phyloP scores from a whole-genome alignment of 2,113 vertebrate species.

The Salvelinus alpinus region DNA sequence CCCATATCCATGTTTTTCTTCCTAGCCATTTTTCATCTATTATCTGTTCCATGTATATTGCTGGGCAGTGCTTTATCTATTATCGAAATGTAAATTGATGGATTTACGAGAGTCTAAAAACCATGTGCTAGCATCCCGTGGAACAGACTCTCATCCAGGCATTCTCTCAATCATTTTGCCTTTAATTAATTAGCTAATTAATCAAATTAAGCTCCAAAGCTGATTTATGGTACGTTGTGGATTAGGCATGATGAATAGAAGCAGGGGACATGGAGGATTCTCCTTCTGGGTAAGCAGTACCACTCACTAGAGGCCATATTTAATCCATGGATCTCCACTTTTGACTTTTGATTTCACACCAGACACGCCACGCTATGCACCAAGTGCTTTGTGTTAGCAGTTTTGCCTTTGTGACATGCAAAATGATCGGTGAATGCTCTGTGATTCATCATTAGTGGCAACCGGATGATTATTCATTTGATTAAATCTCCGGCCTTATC shows the following conservation, averaged over 20 bases:
- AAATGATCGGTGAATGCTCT: slow-evolving; percentile 42
- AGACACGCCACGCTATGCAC: neutral
- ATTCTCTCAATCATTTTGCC: slow-evolving; percentile 34
- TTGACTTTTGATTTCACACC: neutral
- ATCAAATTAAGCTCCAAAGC: slow-evolving; percentile 51
- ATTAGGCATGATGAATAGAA: slow-evolving; percentile 45
- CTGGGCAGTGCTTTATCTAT: neutral
- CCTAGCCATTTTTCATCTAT: slow-evolving; percentile 1
- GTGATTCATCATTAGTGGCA: slow-evolving; percentile 42
- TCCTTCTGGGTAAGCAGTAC: slow-evolving; percentile 1
- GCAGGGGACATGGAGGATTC: neutral
- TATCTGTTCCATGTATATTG: neutral
- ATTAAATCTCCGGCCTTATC: slow-evolving; percentile 48
- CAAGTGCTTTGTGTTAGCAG: neutral
- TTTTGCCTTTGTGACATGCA: slow-evolving; percentile 43
- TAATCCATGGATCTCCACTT: slow-evolving; percentile 1
- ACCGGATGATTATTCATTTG: slow-evolving; percentile 47
- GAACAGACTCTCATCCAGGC: slow-evolving; percentile 5
- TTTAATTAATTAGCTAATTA: slow-evolving; percentile 59
- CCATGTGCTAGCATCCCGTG: neutral
- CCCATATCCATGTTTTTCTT: slow-evolving; percentile 2
- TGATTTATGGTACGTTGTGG: slow-evolving; percentile 45
- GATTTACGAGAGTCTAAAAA: slow-evolving; percentile 2
- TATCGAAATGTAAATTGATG: neutral
- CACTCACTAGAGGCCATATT: neutral